Evolutionary conservation across 92 coral and sea anemone species (phyloP).

Genomic region (Paramuricea clavata): DNA sequence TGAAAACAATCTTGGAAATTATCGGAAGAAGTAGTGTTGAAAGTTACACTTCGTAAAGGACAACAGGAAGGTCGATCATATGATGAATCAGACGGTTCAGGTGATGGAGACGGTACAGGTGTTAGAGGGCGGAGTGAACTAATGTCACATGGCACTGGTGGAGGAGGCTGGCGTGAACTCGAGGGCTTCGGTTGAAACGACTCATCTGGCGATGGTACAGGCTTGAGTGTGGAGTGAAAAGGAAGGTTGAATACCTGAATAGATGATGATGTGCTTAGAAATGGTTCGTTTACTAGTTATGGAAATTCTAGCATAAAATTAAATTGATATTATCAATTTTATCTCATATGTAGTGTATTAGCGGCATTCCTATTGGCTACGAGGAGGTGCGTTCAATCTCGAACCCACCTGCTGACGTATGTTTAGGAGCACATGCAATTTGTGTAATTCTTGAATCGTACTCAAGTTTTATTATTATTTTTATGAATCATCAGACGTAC

Average conservation of each 20-base stretch:
- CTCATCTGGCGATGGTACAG: not conserved
- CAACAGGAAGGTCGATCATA: not conserved
- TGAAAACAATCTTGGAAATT: not conserved
- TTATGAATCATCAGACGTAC: no score
- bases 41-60: conserved; percentile 45
- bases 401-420: no score
- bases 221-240: not conserved
- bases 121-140: conserved; percentile 23
- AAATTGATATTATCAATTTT: no score
- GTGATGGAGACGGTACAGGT: not conserved
- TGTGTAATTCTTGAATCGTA: no score
- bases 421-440: no score
- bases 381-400: no score
- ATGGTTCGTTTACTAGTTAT: no score
- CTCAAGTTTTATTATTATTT: no score
- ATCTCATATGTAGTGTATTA: no score
- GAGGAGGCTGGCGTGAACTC: not conserved
- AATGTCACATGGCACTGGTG: not conserved
- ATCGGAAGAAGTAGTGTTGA: not conserved
- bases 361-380: no score
- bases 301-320: no score
- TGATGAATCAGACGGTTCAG: conserved; percentile 20
- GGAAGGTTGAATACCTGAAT: not conserved
- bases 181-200: not conserved
- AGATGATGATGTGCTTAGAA: not conserved